These are phyloP conservation scores for Eilema caniola DNA, from an alignment of 2,888 invertebrate species.

Conservation along the genomic window DNA sequence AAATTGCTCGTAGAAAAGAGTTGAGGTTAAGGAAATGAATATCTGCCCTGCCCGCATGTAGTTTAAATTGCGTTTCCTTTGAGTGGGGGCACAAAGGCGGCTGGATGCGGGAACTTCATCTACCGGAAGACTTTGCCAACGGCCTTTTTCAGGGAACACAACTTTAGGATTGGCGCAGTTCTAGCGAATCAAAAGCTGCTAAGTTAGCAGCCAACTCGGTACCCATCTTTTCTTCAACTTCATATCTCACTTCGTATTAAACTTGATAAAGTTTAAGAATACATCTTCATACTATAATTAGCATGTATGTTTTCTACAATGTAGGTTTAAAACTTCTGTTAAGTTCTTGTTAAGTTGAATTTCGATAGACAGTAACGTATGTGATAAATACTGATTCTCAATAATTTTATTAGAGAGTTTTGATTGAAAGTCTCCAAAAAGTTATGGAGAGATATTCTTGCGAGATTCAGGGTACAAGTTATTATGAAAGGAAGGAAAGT, in stretches of 20 bases:
- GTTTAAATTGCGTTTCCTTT: constrained; percentile 81
- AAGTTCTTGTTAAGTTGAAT: neutral
- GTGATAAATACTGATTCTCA: no score
- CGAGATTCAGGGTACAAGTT: no score
- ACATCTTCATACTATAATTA: neutral
- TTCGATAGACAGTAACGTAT: neutral
- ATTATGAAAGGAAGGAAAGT: neutral
- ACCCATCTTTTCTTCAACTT: constrained; percentile 43
- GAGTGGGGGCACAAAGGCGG: constrained; percentile 72
- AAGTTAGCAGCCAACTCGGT: constrained; percentile 50
- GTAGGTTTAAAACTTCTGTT: neutral
- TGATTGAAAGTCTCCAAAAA: no score
- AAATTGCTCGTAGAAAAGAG: constrained; percentile 60
- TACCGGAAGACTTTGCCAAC: constrained; percentile 61
- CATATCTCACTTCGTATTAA: constrained; percentile 46
- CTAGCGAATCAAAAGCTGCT: constrained; percentile 61
- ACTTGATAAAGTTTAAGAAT: constrained; percentile 34
- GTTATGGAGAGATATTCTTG: no score
- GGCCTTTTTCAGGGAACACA: constrained; percentile 66
- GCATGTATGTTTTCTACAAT: neutral
- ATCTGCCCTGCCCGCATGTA: constrained; percentile 77
- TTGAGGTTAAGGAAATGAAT: constrained; percentile 66
- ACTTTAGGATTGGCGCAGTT: constrained; percentile 59
- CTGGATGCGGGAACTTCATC: constrained; percentile 68
- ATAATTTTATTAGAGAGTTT: neutral